Evolutionary conservation across 2,797 vertebrate genomes (phyloP).

Genomic region (Chelonia mydas): DNA sequence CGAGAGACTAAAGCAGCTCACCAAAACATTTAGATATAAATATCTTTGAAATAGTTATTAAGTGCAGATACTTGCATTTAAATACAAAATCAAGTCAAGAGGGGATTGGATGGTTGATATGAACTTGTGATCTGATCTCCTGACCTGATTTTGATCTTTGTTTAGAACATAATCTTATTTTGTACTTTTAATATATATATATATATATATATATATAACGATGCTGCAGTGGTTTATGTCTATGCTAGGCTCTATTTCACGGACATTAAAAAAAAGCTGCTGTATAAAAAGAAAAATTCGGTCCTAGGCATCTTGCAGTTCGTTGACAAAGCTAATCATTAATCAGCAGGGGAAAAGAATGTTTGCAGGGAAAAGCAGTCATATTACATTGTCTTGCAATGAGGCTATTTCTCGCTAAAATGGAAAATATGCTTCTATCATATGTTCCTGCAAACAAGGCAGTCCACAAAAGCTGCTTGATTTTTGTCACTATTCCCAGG

Average conservation of each 20-base stretch:
- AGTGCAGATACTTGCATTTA: background rate
- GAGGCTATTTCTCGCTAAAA: background rate
- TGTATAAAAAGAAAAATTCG: conserved; percentile 2
- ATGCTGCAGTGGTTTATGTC: conserved; percentile 58
- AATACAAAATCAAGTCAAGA: conserved; percentile 64
- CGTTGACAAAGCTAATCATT: conserved; percentile 16
- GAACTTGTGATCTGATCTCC: conserved; percentile 39
- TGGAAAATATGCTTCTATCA: background rate
- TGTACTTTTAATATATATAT: too few relatives aligned
- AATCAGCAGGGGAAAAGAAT: background rate
- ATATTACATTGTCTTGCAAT: background rate
- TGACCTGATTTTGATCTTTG: conserved; percentile 61
- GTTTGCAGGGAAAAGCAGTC: background rate
- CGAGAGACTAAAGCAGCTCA: conserved; percentile 5
- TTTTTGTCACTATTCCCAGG: background rate
- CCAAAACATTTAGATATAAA: conserved; percentile 58
- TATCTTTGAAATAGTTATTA: conserved; percentile 37
- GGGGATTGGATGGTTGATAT: conserved; percentile 51
- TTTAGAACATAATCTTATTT: conserved; percentile 16
- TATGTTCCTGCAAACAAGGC: background rate
- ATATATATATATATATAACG: too few relatives aligned
- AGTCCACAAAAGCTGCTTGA: background rate
- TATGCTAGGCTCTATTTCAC: background rate
- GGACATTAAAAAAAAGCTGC: conserved; percentile 25
- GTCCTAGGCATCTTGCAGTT: background rate